Evolutionary conservation across 2,113 vertebrate genomes (phyloP).

Genomic region (Paramormyrops kingsleyae): DNA sequence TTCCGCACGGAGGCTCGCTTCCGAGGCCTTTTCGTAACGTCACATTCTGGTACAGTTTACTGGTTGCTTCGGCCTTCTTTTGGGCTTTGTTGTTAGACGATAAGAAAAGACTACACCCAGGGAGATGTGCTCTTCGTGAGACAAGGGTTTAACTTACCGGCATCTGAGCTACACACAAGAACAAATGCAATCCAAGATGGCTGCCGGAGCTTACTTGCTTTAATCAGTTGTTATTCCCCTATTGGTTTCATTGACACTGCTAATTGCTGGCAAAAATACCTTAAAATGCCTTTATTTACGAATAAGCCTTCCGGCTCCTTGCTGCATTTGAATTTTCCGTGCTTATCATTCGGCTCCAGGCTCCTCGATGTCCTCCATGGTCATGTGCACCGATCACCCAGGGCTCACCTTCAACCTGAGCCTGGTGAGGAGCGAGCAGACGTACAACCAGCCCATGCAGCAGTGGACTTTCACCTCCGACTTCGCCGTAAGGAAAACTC

Average conservation of each 20-base stretch:
- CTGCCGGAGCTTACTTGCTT: not conserved
- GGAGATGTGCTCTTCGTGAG: not conserved
- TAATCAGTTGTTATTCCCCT: not conserved
- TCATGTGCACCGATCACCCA: constrained; percentile 74
- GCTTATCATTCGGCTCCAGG: constrained; percentile 46
- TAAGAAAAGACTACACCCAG: not conserved
- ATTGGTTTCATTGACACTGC: not conserved
- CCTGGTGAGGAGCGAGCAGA: constrained; percentile 73
- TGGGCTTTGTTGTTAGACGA: not conserved
- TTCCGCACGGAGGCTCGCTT: constrained; percentile 87
- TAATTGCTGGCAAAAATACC: not conserved
- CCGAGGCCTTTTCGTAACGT: constrained; percentile 79
- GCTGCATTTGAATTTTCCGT: not conserved
- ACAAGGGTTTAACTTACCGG: not conserved
- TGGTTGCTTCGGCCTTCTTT: not conserved
- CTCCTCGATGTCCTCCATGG: constrained; percentile 64
- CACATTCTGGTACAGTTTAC: constrained; percentile 69
- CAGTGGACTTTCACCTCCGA: constrained; percentile 90
- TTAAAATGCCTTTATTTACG: not conserved
- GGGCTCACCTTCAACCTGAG: constrained; percentile 82
- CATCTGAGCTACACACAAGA: not conserved
- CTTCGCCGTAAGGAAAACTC: constrained; percentile 71
- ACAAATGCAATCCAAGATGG: not conserved
- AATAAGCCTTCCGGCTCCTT: not conserved
- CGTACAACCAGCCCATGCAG: constrained; percentile 79